Conservation (phyloP, 2,888 invertebrate genomes). For the Ichneumoninae sp. region DNA sequence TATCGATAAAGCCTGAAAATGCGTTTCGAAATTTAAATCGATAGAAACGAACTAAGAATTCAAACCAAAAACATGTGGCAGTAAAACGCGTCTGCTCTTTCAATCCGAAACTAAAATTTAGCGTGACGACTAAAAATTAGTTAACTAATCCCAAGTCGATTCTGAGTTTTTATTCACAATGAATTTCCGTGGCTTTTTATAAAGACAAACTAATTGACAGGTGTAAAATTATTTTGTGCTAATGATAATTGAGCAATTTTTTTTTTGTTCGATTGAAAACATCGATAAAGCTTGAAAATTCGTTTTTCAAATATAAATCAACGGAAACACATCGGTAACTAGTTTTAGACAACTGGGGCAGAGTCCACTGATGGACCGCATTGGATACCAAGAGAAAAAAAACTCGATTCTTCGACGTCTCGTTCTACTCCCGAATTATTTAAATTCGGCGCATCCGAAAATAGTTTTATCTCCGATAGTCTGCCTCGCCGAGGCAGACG, state of each 20-base stretch:
- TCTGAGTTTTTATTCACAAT: too few relatives aligned
- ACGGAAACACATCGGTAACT: background rate
- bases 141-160: too few relatives aligned
- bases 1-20: too few relatives aligned
- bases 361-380: background rate
- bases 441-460: constrained; percentile 6
- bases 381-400: background rate
- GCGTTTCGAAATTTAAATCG: too few relatives aligned
- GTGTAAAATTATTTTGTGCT: too few relatives aligned
- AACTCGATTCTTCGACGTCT: background rate
- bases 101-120: too few relatives aligned
- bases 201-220: too few relatives aligned
- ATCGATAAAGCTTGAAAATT: background rate
- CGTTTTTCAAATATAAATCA: background rate
- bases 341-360: background rate
- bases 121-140: too few relatives aligned
- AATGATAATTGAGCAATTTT: background rate
- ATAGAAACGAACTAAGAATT: background rate
- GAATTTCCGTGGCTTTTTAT: too few relatives aligned
- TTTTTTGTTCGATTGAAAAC: background rate
- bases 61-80: background rate
- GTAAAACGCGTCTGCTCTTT: background rate
- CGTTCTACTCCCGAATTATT: background rate
- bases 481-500: constrained; percentile 1
- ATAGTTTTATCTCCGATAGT: constrained; percentile 1